Percentiles rank a stretch among this genome's conserved stretches.
Evolutionary conservation across 2,797 vertebrate genomes (phyloP).

Genomic region (Pangasius djambal): DNA sequence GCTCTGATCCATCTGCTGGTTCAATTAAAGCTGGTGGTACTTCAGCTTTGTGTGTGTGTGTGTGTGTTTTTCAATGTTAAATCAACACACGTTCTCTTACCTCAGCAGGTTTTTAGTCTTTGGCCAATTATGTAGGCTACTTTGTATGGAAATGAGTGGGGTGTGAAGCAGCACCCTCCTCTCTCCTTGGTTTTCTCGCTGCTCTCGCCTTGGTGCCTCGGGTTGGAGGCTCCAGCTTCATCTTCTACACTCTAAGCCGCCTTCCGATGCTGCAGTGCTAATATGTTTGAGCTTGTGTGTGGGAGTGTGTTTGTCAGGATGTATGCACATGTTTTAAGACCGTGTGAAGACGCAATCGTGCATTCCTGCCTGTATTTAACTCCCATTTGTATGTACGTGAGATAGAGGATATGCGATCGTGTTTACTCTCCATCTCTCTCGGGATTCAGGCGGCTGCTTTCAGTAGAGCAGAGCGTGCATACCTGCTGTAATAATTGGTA

Average conservation of each 20-base stretch:
- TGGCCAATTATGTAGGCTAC: neutral
- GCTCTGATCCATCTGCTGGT: neutral
- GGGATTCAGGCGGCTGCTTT: slow-evolving; percentile 21
- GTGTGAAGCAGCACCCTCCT: neutral
- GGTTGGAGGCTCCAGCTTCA: slow-evolving; percentile 27
- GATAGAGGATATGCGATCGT: neutral
- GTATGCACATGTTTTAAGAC: slow-evolving; percentile 1
- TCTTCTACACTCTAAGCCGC: slow-evolving; percentile 40
- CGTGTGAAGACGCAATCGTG: slow-evolving; percentile 22
- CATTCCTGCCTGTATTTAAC: slow-evolving; percentile 23
- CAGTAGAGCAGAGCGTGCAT: slow-evolving; percentile 9
- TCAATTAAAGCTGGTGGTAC: neutral
- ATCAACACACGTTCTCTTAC: slow-evolving; percentile 24
- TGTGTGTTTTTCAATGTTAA: neutral
- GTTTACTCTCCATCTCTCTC: slow-evolving; percentile 27
- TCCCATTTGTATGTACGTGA: slow-evolving; percentile 15
- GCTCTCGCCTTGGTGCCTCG: neutral
- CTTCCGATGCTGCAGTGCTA: slow-evolving; percentile 31
- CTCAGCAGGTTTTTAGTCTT: slow-evolving; percentile 13
- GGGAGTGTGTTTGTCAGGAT: slow-evolving; percentile 4
- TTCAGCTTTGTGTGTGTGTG: neutral
- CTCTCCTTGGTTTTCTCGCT: neutral
- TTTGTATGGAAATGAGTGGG: slow-evolving; percentile 18
- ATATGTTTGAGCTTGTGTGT: slow-evolving; percentile 38
- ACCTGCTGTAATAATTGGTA: slow-evolving; percentile 50